Percentiles rank a stretch among this genome's conserved stretches.
phyloP scores from a whole-genome alignment of 2,797 vertebrate species.

The Rhynchonycteris naso region DNA sequence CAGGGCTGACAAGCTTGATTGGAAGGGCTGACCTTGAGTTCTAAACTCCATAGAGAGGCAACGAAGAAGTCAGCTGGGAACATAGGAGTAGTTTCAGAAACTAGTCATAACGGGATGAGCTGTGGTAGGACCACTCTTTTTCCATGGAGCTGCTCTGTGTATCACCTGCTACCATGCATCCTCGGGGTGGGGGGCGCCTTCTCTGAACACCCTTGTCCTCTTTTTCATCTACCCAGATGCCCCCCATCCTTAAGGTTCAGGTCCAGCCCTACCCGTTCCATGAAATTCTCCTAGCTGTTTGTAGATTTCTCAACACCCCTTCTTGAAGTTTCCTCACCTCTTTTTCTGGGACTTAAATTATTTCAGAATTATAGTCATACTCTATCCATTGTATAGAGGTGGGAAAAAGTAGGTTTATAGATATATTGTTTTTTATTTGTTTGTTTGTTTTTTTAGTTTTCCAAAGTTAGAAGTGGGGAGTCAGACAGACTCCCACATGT shows the following conservation, averaged over 20 bases:
- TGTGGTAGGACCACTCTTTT: fast-evolving
- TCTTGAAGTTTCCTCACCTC: neutral
- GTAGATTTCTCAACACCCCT: neutral
- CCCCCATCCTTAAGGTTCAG: neutral
- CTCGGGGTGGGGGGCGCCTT: fast-evolving
- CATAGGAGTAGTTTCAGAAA: neutral
- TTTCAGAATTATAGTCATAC: neutral
- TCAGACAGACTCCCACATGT: too few species aligned
- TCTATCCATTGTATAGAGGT: neutral
- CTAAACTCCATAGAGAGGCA: neutral
- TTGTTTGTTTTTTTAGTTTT: too few species aligned
- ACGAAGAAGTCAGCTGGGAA: neutral
- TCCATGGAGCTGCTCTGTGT: neutral
- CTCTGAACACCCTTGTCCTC: neutral
- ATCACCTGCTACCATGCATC: fast-evolving
- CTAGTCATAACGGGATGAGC: neutral
- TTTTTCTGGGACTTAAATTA: neutral
- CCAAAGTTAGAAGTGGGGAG: too few species aligned
- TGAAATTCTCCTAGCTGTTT: neutral
- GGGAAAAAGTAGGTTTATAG: neutral
- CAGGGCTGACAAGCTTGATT: neutral
- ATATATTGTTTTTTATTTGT: neutral
- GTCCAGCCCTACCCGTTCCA: neutral
- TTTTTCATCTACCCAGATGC: neutral
- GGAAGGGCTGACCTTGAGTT: neutral